A percentile compares a stretch with the other conserved stretches of the same genome.
phyloP scores from a whole-genome alignment of 2,113 vertebrate genomes.

The Protobothrops mucrosquamatus region DNA sequence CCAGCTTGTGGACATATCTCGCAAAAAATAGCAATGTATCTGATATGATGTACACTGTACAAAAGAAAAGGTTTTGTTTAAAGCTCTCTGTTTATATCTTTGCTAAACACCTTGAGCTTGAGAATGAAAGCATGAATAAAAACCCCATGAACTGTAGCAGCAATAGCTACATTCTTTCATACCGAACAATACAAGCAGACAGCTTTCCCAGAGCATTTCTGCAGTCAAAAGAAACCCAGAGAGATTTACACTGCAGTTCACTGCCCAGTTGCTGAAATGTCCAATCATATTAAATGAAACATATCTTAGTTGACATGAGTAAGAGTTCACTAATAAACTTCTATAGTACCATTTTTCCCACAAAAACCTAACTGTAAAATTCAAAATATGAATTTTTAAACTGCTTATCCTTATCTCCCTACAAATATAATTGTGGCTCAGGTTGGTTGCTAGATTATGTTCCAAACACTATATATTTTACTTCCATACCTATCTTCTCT shows the following conservation, averaged over 20 bases:
- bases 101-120: not conserved
- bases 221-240: not conserved
- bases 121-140: not conserved
- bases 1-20: not conserved
- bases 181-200: not conserved
- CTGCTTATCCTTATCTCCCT: not conserved
- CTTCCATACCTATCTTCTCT: not conserved
- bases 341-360: not conserved
- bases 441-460: not conserved
- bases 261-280: not conserved
- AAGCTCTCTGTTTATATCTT: not conserved
- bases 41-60: not conserved
- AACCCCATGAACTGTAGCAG: not conserved
- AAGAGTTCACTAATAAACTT: not conserved
- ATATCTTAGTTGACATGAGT: not conserved
- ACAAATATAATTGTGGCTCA: not conserved
- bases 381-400: not conserved
- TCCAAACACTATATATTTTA: not conserved
- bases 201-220: not conserved
- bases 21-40: not conserved
- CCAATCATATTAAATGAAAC: not conserved
- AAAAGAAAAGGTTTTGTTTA: not conserved
- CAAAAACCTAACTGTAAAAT: not conserved
- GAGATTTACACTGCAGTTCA: not conserved
- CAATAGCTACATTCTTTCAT: not conserved